These are phyloP conservation scores for Monopis laevigella DNA, from an alignment of 2,888 invertebrate species.

Conservation along the genomic window DNA sequence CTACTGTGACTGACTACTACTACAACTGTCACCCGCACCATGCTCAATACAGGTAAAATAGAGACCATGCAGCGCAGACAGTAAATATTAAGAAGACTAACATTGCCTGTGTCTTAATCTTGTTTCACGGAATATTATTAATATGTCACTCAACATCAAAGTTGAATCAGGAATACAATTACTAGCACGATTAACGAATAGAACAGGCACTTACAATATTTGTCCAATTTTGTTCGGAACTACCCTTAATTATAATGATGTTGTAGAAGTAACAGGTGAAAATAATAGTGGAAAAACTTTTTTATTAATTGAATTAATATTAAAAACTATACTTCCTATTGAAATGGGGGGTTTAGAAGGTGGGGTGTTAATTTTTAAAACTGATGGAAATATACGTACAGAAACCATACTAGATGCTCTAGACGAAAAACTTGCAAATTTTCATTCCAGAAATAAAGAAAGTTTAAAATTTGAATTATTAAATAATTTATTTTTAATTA, in stretches of 20 bases:
- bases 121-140: no score
- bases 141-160: no score
- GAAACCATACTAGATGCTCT: constrained; percentile 26
- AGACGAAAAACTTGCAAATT: constrained; percentile 22
- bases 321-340: constrained; percentile 34
- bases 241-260: constrained; percentile 36
- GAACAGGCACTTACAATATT: constrained; percentile 45
- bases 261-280: constrained; percentile 43
- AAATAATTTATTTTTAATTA: constrained; percentile 34
- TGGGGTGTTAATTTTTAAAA: constrained; percentile 44
- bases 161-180: constrained; percentile 70
- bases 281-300: constrained; percentile 24
- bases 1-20: no score
- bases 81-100: no score
- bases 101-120: no score
- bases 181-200: constrained; percentile 55
- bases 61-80: no score
- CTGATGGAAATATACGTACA: constrained; percentile 47
- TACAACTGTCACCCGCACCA: no score
- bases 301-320: constrained; percentile 41
- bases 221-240: constrained; percentile 52
- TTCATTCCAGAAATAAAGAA: no score
- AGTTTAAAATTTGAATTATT: no score
- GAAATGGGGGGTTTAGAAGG: constrained; percentile 31
- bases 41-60: no score